Evolutionary conservation across 2,888 invertebrate genomes (phyloP).

Genomic region (Meliscaeva auricollis): DNA sequence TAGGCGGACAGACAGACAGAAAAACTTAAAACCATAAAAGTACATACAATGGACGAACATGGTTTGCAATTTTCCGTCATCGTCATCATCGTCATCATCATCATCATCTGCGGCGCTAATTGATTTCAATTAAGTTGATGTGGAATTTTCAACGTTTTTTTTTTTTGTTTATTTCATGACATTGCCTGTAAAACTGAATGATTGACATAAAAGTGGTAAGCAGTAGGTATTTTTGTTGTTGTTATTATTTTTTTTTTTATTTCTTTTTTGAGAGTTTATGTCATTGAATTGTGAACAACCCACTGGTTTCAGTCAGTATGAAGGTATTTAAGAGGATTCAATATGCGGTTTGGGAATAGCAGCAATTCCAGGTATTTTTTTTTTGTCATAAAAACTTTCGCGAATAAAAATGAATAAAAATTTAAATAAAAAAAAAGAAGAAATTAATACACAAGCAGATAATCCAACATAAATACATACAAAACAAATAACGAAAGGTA

Average conservation of each 20-base stretch:
- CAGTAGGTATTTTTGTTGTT: slow-evolving; percentile 26
- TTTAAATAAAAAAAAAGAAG: not conserved
- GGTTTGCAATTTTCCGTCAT: slow-evolving; percentile 61
- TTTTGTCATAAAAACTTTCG: not conserved
- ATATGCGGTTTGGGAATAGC: slow-evolving; percentile 15
- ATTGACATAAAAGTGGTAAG: slow-evolving; percentile 68
- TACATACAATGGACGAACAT: slow-evolving; percentile 34
- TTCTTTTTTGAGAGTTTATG: not conserved
- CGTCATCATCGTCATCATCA: slow-evolving; percentile 30
- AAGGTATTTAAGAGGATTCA: slow-evolving; percentile 18
- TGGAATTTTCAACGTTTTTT: slow-evolving; percentile 47
- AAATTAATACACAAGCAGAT: slow-evolving; percentile 4
- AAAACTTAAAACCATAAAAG: not conserved
- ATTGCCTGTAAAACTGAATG: slow-evolving; percentile 63
- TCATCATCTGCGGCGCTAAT: slow-evolving; percentile 53
- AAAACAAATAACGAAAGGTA: not conserved
- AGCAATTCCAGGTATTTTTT: slow-evolving; percentile 13
- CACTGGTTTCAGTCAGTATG: not conserved
- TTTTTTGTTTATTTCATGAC: slow-evolving; percentile 42
- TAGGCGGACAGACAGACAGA: slow-evolving; percentile 36
- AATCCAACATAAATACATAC: not conserved
- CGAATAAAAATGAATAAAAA: not conserved
- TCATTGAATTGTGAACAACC: slow-evolving; percentile 16
- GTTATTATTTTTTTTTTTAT: no score
- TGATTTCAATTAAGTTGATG: slow-evolving; percentile 75